Base-by-base conservation (phyloP, 92 coral and sea anemone genomes). In the Desmophyllum pertusum region DNA sequence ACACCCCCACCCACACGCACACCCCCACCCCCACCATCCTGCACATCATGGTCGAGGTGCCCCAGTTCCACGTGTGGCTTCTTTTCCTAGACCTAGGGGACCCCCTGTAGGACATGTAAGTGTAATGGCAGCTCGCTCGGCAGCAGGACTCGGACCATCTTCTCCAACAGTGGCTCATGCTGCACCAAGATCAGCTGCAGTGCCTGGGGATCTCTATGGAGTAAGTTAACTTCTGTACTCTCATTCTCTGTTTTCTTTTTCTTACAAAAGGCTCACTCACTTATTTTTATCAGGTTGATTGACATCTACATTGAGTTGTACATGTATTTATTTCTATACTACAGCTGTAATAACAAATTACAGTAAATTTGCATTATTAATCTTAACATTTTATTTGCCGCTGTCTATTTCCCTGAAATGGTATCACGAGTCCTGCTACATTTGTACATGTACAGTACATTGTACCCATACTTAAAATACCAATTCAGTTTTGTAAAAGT, bases 141-240 rank as follows among this genome's bases (percentile, higher is more conserved):
- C 94, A 7, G 98, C 98, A 6, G 98, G 98, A 15, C 81, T 95
- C 23, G 86, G 79, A 13, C 96, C 98, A 3, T 85, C 93, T 33
- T 87, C 98, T 21, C 94, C 98, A 4, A 91, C 97, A 53, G 78
- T 90, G n/a, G 97, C 96, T 37, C 94, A 91, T 67, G 89, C 98
- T 50, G 98, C 95, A 38, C 96, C 98, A 21, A 90, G 98, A 42
- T 84, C 88, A 14, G 91, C 81, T 9, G 95, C 92, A 40, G 95
- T 88, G 29, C 89, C 90, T 23, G 87, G 87, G 18, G 98, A 93
- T 66, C 92, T 91, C 0, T 93, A 92, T 73, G 91, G 88, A 43
- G 97, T 93, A 83, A 79, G 97, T 88, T 31, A 31, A 36, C 35
- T 9, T n/a, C n/a, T 59, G 35, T 17, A 59, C 65, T 15, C 14